Base-by-base conservation (phyloP, 2,888 invertebrate genomes). In the Pachycephus smyrnensis region DNA sequence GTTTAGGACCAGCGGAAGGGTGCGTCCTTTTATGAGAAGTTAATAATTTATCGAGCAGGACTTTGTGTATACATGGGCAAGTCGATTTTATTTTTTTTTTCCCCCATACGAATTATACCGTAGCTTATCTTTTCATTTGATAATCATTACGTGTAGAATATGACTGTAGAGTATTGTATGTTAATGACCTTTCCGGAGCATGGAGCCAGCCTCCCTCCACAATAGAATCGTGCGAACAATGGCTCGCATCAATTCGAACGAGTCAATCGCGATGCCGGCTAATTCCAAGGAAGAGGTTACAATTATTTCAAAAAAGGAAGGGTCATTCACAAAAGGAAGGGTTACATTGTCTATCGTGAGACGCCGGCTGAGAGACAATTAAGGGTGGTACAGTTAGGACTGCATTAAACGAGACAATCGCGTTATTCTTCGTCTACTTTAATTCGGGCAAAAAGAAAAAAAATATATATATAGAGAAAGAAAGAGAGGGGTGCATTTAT, bases 251-350 rank as follows among this genome's bases (percentile, higher is more conserved):
- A 84, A 89, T 88, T 89, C 85, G 81, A 84, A 86, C 84, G 85
- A 88, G 86, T 89, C 88, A 88, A 89, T 89, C 88, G 87, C 80
- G 83, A n/a, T 36, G 78, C 81, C 78, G 82, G 82, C 85, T 85
- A 83, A 86, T 85, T 82, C 82, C 80, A 76, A 76, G 79, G 80
- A 78, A 83, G 81, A 83, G 77, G n/a, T n/a, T n/a, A n/a, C n/a
- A n/a, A n/a, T n/a, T n/a, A n/a, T n/a, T 74, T 74, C 11, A 0
- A 11, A n/a, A 36, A 31, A 30, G 11, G 9, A 32, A n/a, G 1
- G 9, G 30, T 9, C n/a, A n/a, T 74, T 74, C 11, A 0, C n/a
- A n/a, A 36, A 31, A 30, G 11, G 9, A 32, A n/a, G 1, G 9
- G 30, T 9, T 30, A 3, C 11, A 30, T 30, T 71, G 11, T 71